Base-by-base conservation (phyloP, 2,888 invertebrate species). In the Pycnomerus fuliginosus region DNA sequence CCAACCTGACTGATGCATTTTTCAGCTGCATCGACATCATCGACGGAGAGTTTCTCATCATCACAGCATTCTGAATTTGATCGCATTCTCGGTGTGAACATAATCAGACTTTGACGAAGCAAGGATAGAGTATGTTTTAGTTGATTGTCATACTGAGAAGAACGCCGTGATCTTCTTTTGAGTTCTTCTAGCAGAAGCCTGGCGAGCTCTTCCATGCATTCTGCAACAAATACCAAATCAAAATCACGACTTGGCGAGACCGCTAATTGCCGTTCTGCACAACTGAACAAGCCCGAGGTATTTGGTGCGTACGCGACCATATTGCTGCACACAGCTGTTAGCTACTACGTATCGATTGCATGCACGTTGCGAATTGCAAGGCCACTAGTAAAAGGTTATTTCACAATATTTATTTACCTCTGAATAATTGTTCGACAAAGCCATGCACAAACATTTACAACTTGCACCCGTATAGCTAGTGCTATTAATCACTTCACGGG, bases 1-100 rank as follows among this genome's bases (percentile, higher is more conserved):
- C 67, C 62, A 55, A 68, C 67, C 59, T 67, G 61, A 50, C 60
- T 62, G 65, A 65, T 65, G 48, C 65, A 56, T 50, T 57, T 58
- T 40, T 52, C 44, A 23, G 22, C 37, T 24, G 42, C 49, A 32
- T 22, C 28, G 25, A 32, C 40, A 16, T 40, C 40, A 14, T 27
- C 16, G 30, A 17, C 11, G 16, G 23, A 25, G 3, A 32, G 14
- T 27, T 41, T 33, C n/a, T 15, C 11, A 22, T 33, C 33, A 16
- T 41, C 33, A 22, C 35, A 30, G 20, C 25, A 45, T 11, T 40
- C 36, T 17, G 23, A 40, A 31, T 36, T 34, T 16, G 29, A 31
- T 20, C 30, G n/a, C n/a, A n/a, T 44, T 20, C 36, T 28, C 13
- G 31, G 27, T 14, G 36, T 5, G 12, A 40, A 40, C 15, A 31